Base-by-base conservation (phyloP, 2,888 invertebrate species). In the Agrypnus murinus region DNA sequence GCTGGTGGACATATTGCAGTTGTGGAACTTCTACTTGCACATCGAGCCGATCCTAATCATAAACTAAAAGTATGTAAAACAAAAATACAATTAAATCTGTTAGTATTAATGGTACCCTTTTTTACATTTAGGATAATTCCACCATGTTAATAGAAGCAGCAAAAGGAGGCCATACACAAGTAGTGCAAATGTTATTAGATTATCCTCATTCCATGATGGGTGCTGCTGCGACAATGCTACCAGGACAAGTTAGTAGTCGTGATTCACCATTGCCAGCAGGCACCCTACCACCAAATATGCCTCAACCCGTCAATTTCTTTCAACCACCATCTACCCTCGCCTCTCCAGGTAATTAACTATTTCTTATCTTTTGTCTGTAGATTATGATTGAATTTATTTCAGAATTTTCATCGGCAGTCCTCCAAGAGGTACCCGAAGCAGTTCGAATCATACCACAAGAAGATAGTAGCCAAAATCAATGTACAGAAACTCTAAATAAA, bases 121-220 rank as follows among this genome's bases (percentile, higher is more conserved):
- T n/a, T 46, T 60, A 36, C 40, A 9, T 71, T 71, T 66, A 92
- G 90, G 99, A 99, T 87, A 98, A 98, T 86, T 97, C 97, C 72
- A 98, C 98, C 64, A 99, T 98, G 93, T 89, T 99, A 78, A 98
- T 99, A 80, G 99, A 99, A 87, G 99, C 98, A 59, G 95, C 99
- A 55, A 98, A 98, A 87, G 98, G 98, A 58, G 99, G 99, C 0
- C 98, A 99, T 86, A 97, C 97, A 17, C 92, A 92, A 77, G 97
- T 99, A 69, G 98, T 99, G 71, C 96, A 97, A 86, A 88, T 98
- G 79, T 87, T 99, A 77, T 90, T 99, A 76, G 98, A 99, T 86
- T 98, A 95, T 87, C 97, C 97, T 32, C 95, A 95, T 87, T 91
- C 93, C 81, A 91, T 93, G 84, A 90, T 93, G 89, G 74, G 78